Conservation (phyloP, 2,888 invertebrate species). For the Pseudococcus jackbeardsleyi region DNA sequence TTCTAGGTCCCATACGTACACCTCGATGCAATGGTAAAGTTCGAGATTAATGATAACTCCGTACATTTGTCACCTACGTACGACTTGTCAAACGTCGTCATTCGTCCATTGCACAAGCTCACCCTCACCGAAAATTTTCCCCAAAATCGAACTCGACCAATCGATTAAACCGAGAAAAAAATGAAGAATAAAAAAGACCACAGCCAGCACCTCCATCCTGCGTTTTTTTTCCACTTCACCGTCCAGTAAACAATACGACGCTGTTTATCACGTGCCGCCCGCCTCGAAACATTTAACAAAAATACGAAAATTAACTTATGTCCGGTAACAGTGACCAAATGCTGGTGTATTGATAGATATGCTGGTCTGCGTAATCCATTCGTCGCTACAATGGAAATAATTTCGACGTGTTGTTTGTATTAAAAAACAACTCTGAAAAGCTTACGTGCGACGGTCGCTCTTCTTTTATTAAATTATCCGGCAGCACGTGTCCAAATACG, state of each 20-base stretch:
- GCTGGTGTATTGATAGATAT: constrained; percentile 58
- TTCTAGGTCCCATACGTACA: not conserved
- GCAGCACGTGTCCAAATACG: constrained; percentile 59
- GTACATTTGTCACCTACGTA: constrained; percentile 53
- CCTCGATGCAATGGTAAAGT: not conserved
- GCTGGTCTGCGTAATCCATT: constrained; percentile 52
- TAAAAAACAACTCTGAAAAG: constrained; percentile 25
- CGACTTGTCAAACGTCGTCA: not conserved
- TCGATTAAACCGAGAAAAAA: not conserved
- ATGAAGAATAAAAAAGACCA: not conserved
- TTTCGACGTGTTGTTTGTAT: constrained; percentile 50
- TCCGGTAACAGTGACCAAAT: constrained; percentile 58
- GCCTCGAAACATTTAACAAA: constrained; percentile 37
- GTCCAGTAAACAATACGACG: not conserved
- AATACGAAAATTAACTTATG: constrained; percentile 55
- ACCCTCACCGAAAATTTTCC: not conserved
- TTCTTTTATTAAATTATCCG: constrained; percentile 60
- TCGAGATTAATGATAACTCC: constrained; percentile 50
- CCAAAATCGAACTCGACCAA: not conserved
- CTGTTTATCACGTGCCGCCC: constrained; percentile 25
- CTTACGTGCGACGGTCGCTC: constrained; percentile 57
- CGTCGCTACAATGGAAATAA: constrained; percentile 55
- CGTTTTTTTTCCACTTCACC: constrained; percentile 1
- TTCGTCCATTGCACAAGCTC: not conserved
- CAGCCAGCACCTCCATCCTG: not conserved